Evolutionary conservation across 2,797 vertebrate genomes (phyloP).

Genomic region (Chlorospingus semifuscus): DNA sequence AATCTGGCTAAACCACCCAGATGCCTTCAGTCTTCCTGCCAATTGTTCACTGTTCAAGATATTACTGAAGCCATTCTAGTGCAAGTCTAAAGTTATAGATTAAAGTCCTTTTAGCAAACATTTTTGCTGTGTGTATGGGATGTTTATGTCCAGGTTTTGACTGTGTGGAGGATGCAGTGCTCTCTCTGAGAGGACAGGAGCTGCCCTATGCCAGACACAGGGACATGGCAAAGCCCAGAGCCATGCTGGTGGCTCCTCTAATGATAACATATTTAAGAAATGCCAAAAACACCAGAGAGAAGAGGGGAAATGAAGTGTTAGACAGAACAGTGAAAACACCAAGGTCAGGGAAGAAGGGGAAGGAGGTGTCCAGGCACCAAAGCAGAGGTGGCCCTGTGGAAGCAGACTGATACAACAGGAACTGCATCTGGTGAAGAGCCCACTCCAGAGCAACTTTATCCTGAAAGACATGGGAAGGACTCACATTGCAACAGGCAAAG

Average conservation of each 20-base stretch:
- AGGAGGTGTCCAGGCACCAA: not conserved
- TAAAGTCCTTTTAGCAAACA: not conserved
- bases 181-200: not conserved
- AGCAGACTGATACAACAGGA: not conserved
- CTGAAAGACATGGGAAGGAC: not conserved
- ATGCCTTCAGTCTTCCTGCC: not conserved
- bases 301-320: not conserved
- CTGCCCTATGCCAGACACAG: not conserved
- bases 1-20: not conserved
- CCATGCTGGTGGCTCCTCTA: not conserved
- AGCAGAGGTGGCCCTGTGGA: not conserved
- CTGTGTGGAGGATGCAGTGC: not conserved
- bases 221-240: not conserved
- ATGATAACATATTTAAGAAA: not conserved
- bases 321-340: not conserved
- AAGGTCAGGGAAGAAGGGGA: not conserved
- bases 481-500: not conserved
- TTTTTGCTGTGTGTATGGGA: not conserved
- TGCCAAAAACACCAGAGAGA: not conserved
- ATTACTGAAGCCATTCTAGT: not conserved
- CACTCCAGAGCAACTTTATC: not conserved
- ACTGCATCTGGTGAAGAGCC: accelerated
- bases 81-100: not conserved
- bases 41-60: not conserved
- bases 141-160: not conserved